Conservation (phyloP, 2,888 invertebrate genomes). For the Dolichopus griseipennis region DNA sequence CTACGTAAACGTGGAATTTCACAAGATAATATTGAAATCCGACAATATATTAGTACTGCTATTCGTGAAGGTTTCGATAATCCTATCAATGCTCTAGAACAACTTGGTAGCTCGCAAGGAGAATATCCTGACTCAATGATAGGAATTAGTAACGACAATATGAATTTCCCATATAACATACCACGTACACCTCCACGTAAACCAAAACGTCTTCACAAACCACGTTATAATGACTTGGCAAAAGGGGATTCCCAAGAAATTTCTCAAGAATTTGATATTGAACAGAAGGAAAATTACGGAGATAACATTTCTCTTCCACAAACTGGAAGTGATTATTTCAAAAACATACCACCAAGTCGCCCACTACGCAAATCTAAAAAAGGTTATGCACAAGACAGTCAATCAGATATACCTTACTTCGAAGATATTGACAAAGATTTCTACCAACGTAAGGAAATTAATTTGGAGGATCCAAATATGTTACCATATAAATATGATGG, state of each 20-base stretch:
- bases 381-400: constrained; percentile 39
- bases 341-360: constrained; percentile 41
- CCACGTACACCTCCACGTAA: constrained; percentile 36
- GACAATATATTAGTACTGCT: constrained; percentile 67
- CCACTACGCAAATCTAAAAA: constrained; percentile 47
- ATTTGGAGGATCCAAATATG: constrained; percentile 21
- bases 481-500: constrained; percentile 24
- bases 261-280: constrained; percentile 34
- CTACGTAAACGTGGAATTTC: constrained; percentile 73
- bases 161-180: constrained; percentile 38
- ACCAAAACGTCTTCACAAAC: constrained; percentile 30
- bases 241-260: constrained; percentile 29
- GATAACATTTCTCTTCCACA: constrained; percentile 40
- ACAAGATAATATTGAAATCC: constrained; percentile 70
- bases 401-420: constrained; percentile 36
- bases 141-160: constrained; percentile 24
- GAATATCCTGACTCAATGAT: constrained; percentile 22
- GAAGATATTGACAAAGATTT: constrained; percentile 43
- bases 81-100: constrained; percentile 53
- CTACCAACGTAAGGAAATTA: constrained; percentile 27
- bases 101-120: constrained; percentile 45
- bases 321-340: constrained; percentile 37
- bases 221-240: constrained; percentile 29
- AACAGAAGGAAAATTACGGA: constrained; percentile 34
- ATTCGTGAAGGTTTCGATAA: constrained; percentile 69